Evolutionary conservation across 2,888 invertebrate species (phyloP).

Genomic region (Dicyrtomina minuta): DNA sequence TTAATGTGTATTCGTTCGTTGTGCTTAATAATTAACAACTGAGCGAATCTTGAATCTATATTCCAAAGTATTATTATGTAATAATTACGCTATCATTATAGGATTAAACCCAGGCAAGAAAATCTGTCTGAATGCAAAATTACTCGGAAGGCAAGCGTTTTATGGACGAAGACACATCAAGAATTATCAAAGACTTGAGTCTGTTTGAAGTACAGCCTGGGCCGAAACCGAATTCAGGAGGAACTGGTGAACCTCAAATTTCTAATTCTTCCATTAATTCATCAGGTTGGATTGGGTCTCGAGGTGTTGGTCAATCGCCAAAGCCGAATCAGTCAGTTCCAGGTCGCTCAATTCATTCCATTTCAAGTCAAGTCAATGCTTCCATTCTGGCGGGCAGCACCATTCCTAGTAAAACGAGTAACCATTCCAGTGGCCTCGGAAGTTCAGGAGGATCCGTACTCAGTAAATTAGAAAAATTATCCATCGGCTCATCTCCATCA

Average conservation of each 20-base stretch:
- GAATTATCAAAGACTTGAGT: constrained; percentile 39
- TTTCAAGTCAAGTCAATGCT: constrained; percentile 17
- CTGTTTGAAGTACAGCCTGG: constrained; percentile 32
- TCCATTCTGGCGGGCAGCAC: constrained; percentile 20
- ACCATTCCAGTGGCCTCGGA: constrained; percentile 12
- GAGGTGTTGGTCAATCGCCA: not conserved
- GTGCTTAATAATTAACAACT: not conserved
- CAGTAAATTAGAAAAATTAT: constrained; percentile 28
- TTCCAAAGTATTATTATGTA: not conserved
- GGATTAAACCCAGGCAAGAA: not conserved
- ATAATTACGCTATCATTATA: not conserved
- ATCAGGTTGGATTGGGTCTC: not conserved
- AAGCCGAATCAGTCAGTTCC: not conserved
- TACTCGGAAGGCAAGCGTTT: constrained; percentile 11
- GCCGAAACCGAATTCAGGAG: constrained; percentile 10
- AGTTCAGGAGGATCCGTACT: constrained; percentile 16
- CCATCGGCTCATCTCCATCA: constrained; percentile 19
- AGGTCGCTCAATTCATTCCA: constrained; percentile 5
- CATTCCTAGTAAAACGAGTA: constrained; percentile 11
- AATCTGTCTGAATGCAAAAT: constrained; percentile 29
- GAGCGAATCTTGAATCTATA: not conserved
- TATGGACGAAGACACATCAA: constrained; percentile 39
- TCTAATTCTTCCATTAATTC: not conserved
- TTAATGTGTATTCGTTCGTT: too few relatives aligned
- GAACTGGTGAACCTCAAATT: not conserved